Evolutionary conservation across 2,797 vertebrate species (phyloP), one percentile per base, ranked within the genome.

Genomic region (Notolabrus celidotus): DNA sequence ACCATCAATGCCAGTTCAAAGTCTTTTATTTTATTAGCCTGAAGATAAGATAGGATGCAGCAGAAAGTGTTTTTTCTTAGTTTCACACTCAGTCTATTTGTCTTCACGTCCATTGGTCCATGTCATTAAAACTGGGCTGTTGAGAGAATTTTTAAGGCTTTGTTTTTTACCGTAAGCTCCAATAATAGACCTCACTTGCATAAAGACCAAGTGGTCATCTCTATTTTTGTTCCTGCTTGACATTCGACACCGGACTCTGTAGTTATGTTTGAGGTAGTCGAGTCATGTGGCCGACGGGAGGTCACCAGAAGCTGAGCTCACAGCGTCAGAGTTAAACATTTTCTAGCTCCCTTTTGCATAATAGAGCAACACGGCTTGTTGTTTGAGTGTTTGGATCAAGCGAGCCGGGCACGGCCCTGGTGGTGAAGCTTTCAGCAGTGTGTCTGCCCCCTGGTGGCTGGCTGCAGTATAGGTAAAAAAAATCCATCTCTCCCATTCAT

Each of bases 141-240:
- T 20, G 7, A 22, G 25, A n/a, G 10, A 27, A n/a, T n/a, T 38
- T 8, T 41, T 3, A 46, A 23, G 27, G 16, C 4, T 11, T 14
- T 3, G 20, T 38, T 41, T 15, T 72, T 58, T 34, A 50, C 33
- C 15, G 42, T 61, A 17, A 16, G 31, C 39, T 22, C 29, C n/a
- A n/a, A 15, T 23, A 36, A 66, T 38, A 47, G 27, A 20, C n/a
- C 14, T 33, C 23, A 25, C 12, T 65, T 50, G 3, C 12, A 27
- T 36, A 49, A 61, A 68, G 23, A 11, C 19, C 8, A 33, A 46
- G 52, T 19, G 8, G 38, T 70, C 71, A 36, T 65, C 19, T 66
- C 79, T 84, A 71, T 84, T 73, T 89, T 70, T 53, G 51, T 52
- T 56, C 31, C 66, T 61, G 34, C 15, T 58, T 33, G 79, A 73